A percentile compares a stretch with the other conserved stretches of the same genome.
Evolutionary conservation across 2,888 invertebrate species (phyloP).

Genomic region (Sminthurinus aureus): DNA sequence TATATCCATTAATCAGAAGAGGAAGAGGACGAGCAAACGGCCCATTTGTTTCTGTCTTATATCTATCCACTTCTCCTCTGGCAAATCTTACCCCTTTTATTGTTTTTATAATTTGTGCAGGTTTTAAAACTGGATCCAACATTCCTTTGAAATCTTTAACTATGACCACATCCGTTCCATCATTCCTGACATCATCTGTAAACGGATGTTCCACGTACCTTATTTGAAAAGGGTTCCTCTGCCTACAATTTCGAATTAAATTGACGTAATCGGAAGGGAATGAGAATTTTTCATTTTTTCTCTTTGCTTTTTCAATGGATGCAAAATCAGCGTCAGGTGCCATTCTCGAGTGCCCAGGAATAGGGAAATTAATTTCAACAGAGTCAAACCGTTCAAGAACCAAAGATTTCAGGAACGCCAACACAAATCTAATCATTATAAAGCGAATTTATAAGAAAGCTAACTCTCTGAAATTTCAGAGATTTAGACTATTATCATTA

Average conservation of each 20-base stretch:
- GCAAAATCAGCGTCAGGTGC: neutral
- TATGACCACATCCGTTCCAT: neutral
- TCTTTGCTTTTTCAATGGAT: neutral
- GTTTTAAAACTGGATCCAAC: neutral
- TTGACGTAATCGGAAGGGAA: neutral
- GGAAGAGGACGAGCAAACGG: neutral
- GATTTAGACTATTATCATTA: too few relatives aligned
- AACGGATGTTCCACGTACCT: neutral
- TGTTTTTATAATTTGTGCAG: neutral
- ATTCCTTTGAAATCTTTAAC: neutral
- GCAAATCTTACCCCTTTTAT: neutral
- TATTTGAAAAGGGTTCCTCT: neutral
- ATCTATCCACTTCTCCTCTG: neutral
- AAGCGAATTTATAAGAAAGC: too few relatives aligned
- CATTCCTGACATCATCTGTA: neutral
- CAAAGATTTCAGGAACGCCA: neutral
- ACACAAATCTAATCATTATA: too few relatives aligned
- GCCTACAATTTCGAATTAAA: neutral
- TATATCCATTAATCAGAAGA: neutral
- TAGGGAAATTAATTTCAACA: neutral
- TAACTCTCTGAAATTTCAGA: too few relatives aligned
- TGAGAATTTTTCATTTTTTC: neutral
- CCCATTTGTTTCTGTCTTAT: neutral
- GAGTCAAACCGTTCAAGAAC: neutral
- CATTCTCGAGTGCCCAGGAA: neutral